Conservation (phyloP, 2,113 vertebrate species). For the Paedocypris sp. region DNA sequence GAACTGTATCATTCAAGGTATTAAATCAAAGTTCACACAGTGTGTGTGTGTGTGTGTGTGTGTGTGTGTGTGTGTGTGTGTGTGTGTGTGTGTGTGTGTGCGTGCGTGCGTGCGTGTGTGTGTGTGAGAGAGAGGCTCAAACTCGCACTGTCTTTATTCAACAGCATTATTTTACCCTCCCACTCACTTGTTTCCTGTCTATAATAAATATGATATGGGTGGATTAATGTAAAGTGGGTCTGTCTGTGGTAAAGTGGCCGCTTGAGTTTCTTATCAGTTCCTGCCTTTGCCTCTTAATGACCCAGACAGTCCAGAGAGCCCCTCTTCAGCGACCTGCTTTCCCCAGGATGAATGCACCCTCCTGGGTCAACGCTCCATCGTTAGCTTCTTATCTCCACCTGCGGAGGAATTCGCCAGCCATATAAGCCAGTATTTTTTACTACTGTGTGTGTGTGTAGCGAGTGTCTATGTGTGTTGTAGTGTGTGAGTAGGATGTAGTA, state of each 20-base stretch:
- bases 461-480: neutral
- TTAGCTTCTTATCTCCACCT: slow-evolving; percentile 31
- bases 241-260: slow-evolving; percentile 29
- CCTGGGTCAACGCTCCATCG: slow-evolving; percentile 13
- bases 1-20: neutral
- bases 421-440: slow-evolving; percentile 14
- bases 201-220: slow-evolving; percentile 19
- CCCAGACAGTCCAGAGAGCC: slow-evolving; percentile 21
- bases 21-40: too few relatives aligned
- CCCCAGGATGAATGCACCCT: slow-evolving; percentile 22
- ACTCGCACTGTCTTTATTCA: neutral
- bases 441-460: neutral
- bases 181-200: neutral
- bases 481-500: neutral
- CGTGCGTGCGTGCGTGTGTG: too few relatives aligned
- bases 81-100: too few relatives aligned
- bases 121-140: too few relatives aligned
- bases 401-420: slow-evolving; percentile 26
- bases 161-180: neutral
- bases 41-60: too few relatives aligned
- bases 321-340: slow-evolving; percentile 28
- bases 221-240: slow-evolving; percentile 14
- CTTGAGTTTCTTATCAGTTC: slow-evolving; percentile 32
- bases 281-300: slow-evolving; percentile 25
- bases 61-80: too few relatives aligned